These are phyloP conservation scores for Elephantulus edwardii DNA, from an alignment of 2,113 vertebrate genomes.

Conservation along the genomic window DNA sequence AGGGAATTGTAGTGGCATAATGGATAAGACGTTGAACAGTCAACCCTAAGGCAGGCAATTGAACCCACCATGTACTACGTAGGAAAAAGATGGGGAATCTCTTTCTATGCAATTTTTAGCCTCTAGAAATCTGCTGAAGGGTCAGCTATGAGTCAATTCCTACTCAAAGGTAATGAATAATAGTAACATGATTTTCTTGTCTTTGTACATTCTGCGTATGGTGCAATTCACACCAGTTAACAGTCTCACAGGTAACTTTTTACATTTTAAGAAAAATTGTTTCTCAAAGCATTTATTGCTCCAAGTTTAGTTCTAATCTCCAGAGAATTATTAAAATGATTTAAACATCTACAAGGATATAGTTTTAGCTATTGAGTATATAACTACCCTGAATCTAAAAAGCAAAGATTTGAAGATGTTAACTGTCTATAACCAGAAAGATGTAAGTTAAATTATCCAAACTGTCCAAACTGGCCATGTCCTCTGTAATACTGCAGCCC, in stretches of 20 bases:
- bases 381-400: conserved; percentile 32
- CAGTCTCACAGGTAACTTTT: background rate
- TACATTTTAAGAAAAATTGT: background rate
- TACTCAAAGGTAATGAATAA: no score
- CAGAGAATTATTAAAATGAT: conserved; percentile 51
- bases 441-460: background rate
- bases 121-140: no score
- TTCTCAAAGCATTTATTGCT: conserved; percentile 29
- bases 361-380: background rate
- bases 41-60: no score
- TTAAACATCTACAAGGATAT: conserved; percentile 51
- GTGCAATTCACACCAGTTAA: background rate
- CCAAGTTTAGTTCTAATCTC: conserved; percentile 56
- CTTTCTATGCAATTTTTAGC: no score
- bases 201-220: conserved; percentile 18
- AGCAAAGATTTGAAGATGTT: background rate
- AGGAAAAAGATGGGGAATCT: no score
- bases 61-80: no score
- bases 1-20: no score
- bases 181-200: background rate
- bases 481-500: background rate
- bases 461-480: conserved; percentile 14
- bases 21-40: no score
- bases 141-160: no score
- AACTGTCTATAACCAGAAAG: conserved; percentile 18